A percentile compares a stretch with the other conserved stretches of the same genome.
Conservation (phyloP, 1,140 invertebrate genomes). For the Drosophila lacteicornis region DNA sequence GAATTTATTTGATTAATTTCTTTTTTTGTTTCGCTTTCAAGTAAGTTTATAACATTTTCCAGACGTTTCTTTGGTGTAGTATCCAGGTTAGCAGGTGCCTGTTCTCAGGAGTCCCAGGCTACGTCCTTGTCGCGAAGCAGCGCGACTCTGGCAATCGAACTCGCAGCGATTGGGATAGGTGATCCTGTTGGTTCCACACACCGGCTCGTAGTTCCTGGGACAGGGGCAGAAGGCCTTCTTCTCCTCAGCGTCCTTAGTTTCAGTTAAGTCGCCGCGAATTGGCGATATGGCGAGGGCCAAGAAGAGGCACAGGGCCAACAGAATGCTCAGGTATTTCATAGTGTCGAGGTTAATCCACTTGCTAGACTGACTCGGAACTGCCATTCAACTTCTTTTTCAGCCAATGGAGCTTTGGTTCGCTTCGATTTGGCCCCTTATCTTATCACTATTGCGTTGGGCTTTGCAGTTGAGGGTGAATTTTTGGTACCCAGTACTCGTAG, state of each 20-base stretch:
- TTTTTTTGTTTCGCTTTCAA: constrained; percentile 15
- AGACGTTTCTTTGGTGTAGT: constrained; percentile 2
- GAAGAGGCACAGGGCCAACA: constrained; percentile 63
- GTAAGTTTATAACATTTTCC: constrained; percentile 10
- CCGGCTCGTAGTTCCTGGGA: constrained; percentile 85
- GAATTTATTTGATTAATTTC: constrained; percentile 4
- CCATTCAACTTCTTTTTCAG: constrained; percentile 12
- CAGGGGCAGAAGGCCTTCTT: constrained; percentile 81
- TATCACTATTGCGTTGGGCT: constrained; percentile 44
- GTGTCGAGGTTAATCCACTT: constrained; percentile 62
- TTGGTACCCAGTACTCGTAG: not conserved
- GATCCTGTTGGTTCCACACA: constrained; percentile 85
- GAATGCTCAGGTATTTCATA: constrained; percentile 62
- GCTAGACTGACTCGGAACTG: constrained; percentile 54
- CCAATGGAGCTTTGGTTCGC: constrained; percentile 20
- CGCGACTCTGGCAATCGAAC: constrained; percentile 81
- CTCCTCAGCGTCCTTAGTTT: not conserved
- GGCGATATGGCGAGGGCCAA: constrained; percentile 36
- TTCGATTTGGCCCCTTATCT: constrained; percentile 56
- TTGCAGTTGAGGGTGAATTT: constrained; percentile 24
- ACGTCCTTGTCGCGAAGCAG: constrained; percentile 63
- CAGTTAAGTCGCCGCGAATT: constrained; percentile 17
- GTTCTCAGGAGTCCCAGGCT: constrained; percentile 58
- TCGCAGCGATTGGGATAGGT: constrained; percentile 86
- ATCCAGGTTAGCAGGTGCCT: constrained; percentile 58